Evolutionary conservation across 2,113 vertebrate species (phyloP).

Genomic region (Gymnocephalus cernua): DNA sequence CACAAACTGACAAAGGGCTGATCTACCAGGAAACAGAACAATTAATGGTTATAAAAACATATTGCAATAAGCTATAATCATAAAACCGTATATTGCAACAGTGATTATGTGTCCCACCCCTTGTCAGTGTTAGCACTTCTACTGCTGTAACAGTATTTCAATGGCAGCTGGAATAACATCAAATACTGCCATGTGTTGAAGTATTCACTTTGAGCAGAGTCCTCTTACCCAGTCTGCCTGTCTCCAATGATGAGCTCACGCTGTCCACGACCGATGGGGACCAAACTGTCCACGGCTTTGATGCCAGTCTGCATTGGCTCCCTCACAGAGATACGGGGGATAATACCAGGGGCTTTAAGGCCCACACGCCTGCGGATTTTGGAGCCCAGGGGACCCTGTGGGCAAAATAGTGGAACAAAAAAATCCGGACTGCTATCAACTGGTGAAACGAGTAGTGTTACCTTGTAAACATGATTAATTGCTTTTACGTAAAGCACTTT

Average conservation of each 20-base stretch:
- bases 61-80: neutral
- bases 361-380: slow-evolving; percentile 93
- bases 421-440: neutral
- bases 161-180: neutral
- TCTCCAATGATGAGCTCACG: slow-evolving; percentile 98
- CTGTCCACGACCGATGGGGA: slow-evolving; percentile 97
- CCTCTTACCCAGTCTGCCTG: slow-evolving; percentile 93
- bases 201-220: slow-evolving; percentile 38
- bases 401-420: neutral
- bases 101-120: neutral
- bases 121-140: neutral
- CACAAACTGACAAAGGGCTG: neutral
- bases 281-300: slow-evolving; percentile 98
- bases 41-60: neutral
- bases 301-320: slow-evolving; percentile 99
- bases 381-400: slow-evolving; percentile 89
- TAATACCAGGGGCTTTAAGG: slow-evolving; percentile 97
- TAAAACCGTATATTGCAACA: neutral
- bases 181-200: neutral
- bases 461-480: neutral
- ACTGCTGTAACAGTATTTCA: neutral
- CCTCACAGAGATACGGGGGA: slow-evolving; percentile 96
- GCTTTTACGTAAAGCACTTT: neutral
- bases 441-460: neutral
- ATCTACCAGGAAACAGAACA: neutral